Evolutionary conservation across 1,140 invertebrate genomes (phyloP).

Genomic region (Ridgeia piscesae): DNA sequence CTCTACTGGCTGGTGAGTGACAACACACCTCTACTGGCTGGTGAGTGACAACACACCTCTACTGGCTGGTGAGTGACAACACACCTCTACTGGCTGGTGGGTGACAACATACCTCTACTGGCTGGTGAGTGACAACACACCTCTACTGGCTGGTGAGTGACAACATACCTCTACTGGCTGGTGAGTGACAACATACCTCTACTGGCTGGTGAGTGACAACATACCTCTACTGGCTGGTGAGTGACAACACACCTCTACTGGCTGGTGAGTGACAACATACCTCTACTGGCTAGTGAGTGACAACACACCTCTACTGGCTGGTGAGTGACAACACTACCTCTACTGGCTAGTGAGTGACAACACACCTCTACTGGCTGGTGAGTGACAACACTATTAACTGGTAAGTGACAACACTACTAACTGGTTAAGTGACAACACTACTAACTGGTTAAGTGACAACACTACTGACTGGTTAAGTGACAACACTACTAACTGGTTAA

Average conservation of each 20-base stretch:
- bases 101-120: neutral
- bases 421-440: neutral
- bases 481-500: no score
- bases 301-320: neutral
- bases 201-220: neutral
- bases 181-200: neutral
- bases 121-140: neutral
- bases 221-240: neutral
- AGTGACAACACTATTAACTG: neutral
- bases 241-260: neutral
- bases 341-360: neutral
- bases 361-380: neutral
- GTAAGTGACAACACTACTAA: neutral
- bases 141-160: no score
- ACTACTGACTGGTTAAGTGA: neutral
- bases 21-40: neutral
- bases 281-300: neutral
- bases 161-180: no score
- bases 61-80: neutral
- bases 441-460: neutral
- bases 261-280: neutral
- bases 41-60: neutral
- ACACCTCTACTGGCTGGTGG: neutral
- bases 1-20: neutral
- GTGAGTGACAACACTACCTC: neutral